Conservation (phyloP, 2,888 invertebrate species). For the Girardia tigrina region DNA sequence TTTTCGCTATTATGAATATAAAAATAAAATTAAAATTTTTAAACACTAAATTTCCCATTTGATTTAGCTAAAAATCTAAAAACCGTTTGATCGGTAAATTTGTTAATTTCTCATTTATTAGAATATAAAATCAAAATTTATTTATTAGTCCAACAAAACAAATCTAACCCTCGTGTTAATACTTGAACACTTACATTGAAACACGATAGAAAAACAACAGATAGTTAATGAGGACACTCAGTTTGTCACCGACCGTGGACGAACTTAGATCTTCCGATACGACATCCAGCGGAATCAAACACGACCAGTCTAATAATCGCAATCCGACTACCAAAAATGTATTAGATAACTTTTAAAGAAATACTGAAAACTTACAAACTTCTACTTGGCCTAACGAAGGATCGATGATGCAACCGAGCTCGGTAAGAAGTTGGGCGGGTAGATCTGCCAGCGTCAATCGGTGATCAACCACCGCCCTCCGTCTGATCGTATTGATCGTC, state of each 20-base stretch:
- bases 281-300: background rate
- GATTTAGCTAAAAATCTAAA: too few relatives aligned
- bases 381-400: background rate
- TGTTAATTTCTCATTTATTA: too few relatives aligned
- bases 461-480: background rate
- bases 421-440: background rate
- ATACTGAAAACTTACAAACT: background rate
- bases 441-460: background rate
- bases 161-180: too few relatives aligned
- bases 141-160: too few relatives aligned
- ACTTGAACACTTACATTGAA: background rate
- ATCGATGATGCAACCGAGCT: background rate
- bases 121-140: too few relatives aligned
- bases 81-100: too few relatives aligned
- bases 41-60: too few relatives aligned
- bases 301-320: background rate
- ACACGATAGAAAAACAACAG: background rate
- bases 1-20: too few relatives aligned
- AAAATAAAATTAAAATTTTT: too few relatives aligned
- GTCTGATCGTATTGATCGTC: slow-evolving; percentile 5
- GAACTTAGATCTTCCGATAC: slow-evolving; percentile 8
- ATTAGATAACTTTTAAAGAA: background rate
- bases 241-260: background rate
- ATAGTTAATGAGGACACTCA: background rate
- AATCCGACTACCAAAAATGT: background rate